phyloP scores from a whole-genome alignment of 1,140 invertebrate species.

The Cotesia chilonis region DNA sequence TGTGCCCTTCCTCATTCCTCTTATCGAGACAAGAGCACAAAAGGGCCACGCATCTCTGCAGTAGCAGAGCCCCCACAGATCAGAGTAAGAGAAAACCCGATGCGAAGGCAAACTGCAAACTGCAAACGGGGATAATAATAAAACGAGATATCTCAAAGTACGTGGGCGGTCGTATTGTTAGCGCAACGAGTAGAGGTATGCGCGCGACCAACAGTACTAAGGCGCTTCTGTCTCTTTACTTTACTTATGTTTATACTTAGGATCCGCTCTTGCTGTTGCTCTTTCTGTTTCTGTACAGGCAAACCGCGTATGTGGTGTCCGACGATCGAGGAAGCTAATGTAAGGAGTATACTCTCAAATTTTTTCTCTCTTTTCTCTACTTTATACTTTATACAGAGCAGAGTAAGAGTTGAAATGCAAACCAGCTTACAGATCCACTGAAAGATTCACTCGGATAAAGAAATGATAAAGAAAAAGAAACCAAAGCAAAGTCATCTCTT shows the following conservation, averaged over 20 bases:
- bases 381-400: no score
- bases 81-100: no score
- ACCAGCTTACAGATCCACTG: no score
- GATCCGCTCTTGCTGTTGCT: neutral
- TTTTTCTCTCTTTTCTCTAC: no score
- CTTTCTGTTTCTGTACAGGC: constrained; percentile 2
- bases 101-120: constrained; percentile 36
- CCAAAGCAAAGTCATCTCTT: no score
- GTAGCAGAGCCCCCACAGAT: neutral
- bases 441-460: no score
- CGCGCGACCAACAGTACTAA: constrained; percentile 34
- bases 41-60: neutral
- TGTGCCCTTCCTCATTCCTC: no score
- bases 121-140: constrained; percentile 55
- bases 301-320: neutral
- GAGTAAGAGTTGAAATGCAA: no score
- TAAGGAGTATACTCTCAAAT: no score
- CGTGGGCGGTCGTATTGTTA: constrained; percentile 52
- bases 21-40: neutral
- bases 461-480: no score
- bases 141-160: constrained; percentile 56
- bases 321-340: no score
- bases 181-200: constrained; percentile 45
- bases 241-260: neutral
- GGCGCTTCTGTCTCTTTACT: constrained; percentile 41